These are phyloP conservation scores for Wasmannia auropunctata DNA, from an alignment of 1,140 invertebrate genomes.

Conservation along the genomic window DNA sequence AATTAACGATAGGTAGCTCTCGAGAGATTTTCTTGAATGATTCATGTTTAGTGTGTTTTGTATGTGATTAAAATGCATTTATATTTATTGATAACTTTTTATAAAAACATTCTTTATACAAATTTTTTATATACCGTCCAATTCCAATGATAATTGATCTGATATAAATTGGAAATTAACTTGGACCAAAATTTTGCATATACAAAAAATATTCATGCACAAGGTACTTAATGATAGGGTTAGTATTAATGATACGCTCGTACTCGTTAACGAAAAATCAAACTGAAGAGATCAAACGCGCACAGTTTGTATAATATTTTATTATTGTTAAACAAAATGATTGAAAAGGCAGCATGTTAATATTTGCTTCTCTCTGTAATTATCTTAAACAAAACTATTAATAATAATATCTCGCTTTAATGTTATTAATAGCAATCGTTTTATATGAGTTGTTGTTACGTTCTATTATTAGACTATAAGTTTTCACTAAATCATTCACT, in stretches of 20 bases:
- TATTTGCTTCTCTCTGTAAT: constrained; percentile 52
- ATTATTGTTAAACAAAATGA: constrained; percentile 65
- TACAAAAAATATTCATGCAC: background rate
- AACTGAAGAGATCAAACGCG: constrained; percentile 29
- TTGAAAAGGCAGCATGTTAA: constrained; percentile 62
- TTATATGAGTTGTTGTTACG: constrained; percentile 48
- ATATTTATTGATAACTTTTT: constrained; percentile 37
- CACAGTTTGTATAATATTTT: constrained; percentile 59
- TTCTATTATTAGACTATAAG: constrained; percentile 56
- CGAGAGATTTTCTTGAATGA: constrained; percentile 34
- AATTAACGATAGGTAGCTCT: background rate
- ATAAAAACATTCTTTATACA: constrained; percentile 29
- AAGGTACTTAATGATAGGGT: constrained; percentile 14
- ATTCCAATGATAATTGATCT: constrained; percentile 5
- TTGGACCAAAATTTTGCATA: constrained; percentile 6
- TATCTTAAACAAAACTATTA: constrained; percentile 61
- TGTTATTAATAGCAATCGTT: constrained; percentile 61
- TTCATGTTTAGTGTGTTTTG: background rate
- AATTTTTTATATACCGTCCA: constrained; percentile 39
- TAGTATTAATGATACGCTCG: background rate
- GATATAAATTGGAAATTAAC: constrained; percentile 9
- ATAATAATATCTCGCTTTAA: constrained; percentile 60
- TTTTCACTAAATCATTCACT: constrained; percentile 62
- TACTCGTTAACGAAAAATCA: constrained; percentile 24
- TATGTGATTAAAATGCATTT: constrained; percentile 46